Evolutionary conservation across 2,113 vertebrate genomes (phyloP).

Genomic region (Amazona vittata): DNA sequence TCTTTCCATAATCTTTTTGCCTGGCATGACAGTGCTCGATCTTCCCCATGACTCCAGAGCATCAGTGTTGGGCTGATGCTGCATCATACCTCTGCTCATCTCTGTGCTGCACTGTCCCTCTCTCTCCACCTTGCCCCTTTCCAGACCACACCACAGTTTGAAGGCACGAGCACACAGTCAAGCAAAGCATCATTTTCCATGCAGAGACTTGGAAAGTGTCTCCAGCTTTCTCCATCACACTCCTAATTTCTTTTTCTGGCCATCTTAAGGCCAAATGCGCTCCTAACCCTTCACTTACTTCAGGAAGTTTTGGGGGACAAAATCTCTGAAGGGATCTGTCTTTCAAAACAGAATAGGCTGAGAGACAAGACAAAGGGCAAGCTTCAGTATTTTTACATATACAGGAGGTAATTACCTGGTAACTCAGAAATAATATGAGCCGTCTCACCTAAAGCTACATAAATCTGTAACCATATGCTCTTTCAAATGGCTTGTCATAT

Average conservation of each 20-base stretch:
- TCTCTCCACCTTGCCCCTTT: not conserved
- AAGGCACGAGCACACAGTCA: not conserved
- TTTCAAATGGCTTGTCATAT: not conserved
- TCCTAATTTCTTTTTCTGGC: not conserved
- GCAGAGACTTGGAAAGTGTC: not conserved
- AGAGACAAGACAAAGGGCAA: not conserved
- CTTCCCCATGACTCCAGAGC: rapidly evolving
- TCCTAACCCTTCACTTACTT: not conserved
- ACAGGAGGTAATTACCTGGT: not conserved
- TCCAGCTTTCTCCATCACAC: not conserved
- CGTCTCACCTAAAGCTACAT: not conserved
- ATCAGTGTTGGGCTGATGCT: rapidly evolving
- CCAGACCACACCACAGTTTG: not conserved
- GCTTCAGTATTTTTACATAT: not conserved
- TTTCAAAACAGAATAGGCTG: not conserved
- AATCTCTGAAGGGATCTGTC: not conserved
- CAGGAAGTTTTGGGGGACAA: not conserved
- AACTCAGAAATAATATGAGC: not conserved
- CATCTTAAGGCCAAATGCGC: not conserved
- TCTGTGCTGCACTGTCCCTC: rapidly evolving
- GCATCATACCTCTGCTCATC: rapidly evolving
- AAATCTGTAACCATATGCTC: rapidly evolving
- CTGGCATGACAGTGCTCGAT: rapidly evolving
- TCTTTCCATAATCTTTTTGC: not conserved
- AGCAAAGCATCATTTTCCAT: not conserved